Evolutionary conservation across 2,888 invertebrate genomes (phyloP).

Genomic region (Acrocyrtus sp.): DNA sequence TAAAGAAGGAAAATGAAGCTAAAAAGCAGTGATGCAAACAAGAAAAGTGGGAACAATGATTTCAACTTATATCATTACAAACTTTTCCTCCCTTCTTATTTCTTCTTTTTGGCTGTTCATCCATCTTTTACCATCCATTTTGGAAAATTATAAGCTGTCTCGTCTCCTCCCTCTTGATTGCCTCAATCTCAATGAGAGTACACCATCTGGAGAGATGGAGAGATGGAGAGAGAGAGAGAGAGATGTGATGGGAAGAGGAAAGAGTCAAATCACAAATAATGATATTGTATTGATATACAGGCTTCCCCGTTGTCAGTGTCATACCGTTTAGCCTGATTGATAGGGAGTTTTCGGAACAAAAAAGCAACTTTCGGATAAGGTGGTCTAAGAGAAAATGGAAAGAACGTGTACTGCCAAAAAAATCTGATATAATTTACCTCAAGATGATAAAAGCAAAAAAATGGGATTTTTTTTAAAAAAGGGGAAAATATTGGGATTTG

Average conservation of each 20-base stretch:
- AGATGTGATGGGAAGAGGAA: constrained; percentile 2
- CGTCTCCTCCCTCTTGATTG: not conserved
- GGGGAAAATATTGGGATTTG: constrained; percentile 40
- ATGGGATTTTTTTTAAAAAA: too few species aligned
- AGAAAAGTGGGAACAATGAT: constrained; percentile 50
- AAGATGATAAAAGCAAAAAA: too few species aligned
- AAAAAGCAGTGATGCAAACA: constrained; percentile 47
- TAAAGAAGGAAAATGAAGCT: constrained; percentile 44
- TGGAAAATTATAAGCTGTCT: constrained; percentile 4
- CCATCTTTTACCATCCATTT: not conserved
- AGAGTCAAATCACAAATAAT: constrained; percentile 48
- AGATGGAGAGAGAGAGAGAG: constrained; percentile 18
- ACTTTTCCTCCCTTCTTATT: constrained; percentile 24
- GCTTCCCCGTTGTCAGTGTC: too few species aligned
- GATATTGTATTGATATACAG: constrained; percentile 16
- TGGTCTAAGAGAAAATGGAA: constrained; percentile 24
- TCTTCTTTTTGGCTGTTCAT: constrained; percentile 5
- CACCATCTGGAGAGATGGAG: constrained; percentile 21
- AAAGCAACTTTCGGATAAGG: too few species aligned
- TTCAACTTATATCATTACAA: constrained; percentile 50
- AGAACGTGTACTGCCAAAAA: constrained; percentile 31
- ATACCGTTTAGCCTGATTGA: constrained; percentile 42
- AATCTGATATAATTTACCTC: too few species aligned
- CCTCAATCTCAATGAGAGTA: constrained; percentile 19
- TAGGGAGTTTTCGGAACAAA: constrained; percentile 18